Percentiles rank a stretch among this genome's conserved stretches.
These are phyloP conservation scores for Varanus komodoensis DNA, from an alignment of 2,113 vertebrate genomes.

Conservation along the genomic window DNA sequence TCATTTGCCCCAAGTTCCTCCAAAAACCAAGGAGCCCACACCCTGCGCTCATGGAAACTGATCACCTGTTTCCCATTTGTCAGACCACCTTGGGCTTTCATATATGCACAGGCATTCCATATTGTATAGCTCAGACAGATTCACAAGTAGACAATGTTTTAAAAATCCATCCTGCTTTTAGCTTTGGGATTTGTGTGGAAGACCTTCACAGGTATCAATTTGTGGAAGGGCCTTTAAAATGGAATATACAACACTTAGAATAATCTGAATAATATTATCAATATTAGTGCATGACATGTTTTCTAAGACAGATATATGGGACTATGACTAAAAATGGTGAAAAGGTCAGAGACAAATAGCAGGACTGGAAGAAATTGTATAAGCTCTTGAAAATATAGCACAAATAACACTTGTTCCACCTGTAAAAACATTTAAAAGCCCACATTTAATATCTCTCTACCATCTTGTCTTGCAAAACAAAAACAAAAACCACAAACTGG, in stretches of 20 bases:
- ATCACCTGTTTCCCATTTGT: no score
- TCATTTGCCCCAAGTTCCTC: no score
- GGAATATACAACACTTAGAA: neutral
- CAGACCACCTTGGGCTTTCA: no score
- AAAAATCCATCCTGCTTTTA: neutral
- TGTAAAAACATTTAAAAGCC: neutral
- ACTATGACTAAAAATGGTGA: neutral
- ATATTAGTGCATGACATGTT: neutral
- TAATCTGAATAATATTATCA: neutral
- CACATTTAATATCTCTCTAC: constrained; percentile 43
- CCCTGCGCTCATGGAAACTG: no score
- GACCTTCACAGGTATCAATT: neutral
- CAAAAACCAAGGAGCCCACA: no score
- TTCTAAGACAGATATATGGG: neutral
- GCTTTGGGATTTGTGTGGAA: neutral
- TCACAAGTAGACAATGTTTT: neutral
- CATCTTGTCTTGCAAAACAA: constrained; percentile 57
- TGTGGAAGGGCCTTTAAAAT: neutral
- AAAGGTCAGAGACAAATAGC: neutral
- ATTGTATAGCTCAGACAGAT: neutral
- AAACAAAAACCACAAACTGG: constrained; percentile 36
- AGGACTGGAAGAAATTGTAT: neutral
- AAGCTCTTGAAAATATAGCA: neutral
- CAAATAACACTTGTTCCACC: neutral
- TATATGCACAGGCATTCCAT: no score